These are phyloP conservation scores for Sphecodes monilicornis DNA, from an alignment of 2,888 invertebrate species.

Conservation along the genomic window DNA sequence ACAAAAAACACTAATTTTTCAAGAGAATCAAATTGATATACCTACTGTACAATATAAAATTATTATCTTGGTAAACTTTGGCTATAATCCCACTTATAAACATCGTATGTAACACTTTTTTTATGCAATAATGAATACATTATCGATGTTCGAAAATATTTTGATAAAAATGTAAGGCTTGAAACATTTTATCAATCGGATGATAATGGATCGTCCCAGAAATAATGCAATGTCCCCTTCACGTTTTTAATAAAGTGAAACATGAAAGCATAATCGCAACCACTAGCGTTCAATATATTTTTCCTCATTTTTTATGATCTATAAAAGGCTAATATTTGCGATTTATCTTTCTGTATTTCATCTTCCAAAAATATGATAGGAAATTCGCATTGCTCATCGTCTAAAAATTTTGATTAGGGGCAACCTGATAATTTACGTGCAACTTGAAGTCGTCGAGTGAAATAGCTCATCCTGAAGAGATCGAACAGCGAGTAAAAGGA, in stretches of 20 bases:
- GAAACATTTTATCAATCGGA: neutral
- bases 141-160: neutral
- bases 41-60: neutral
- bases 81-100: neutral
- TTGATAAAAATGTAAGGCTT: neutral
- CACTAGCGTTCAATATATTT: no score
- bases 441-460: neutral
- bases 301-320: no score
- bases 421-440: neutral
- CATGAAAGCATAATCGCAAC: no score
- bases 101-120: neutral
- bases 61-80: neutral
- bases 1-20: neutral
- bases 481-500: conserved; percentile 28
- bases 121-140: neutral
- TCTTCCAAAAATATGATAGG: no score
- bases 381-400: no score
- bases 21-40: no score
- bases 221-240: no score
- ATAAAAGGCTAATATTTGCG: no score
- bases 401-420: no score
- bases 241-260: no score
- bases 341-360: no score
- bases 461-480: neutral
- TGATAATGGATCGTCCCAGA: neutral